Conservation (phyloP, 1,140 invertebrate species). For the Melanaphis sacchari region DNA sequence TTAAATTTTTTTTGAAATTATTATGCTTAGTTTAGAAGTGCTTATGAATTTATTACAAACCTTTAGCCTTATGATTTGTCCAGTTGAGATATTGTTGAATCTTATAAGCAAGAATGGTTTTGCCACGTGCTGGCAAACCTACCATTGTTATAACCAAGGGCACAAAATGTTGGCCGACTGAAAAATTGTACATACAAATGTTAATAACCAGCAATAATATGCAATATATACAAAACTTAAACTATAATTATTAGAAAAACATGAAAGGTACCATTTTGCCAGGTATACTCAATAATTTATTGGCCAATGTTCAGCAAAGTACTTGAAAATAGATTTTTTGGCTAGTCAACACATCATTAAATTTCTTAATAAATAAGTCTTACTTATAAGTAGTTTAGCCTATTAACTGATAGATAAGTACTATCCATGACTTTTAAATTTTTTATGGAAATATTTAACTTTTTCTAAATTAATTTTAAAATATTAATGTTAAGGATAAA, state of each 20-base stretch:
- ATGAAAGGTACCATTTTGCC: not conserved
- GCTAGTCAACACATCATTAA: not conserved
- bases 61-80: conserved; percentile 87
- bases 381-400: not conserved
- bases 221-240: not conserved
- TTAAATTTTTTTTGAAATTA: not conserved
- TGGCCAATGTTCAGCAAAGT: conserved; percentile 35
- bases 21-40: not conserved
- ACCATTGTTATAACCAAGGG: conserved; percentile 84
- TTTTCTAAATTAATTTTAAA: not conserved
- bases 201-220: not conserved
- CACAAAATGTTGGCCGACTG: conserved; percentile 31
- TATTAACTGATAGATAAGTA: too few relatives aligned
- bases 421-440: not conserved
- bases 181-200: conserved; percentile 27
- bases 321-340: conserved; percentile 48
- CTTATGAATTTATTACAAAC: conserved; percentile 65
- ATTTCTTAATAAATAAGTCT: not conserved
- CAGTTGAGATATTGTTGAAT: conserved; percentile 88
- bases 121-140: conserved; percentile 88
- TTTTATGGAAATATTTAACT: not conserved
- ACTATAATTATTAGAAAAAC: conserved; percentile 3
- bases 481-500: not conserved
- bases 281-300: conserved; percentile 46
- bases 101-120: conserved; percentile 89